Percentiles rank a stretch among this genome's conserved stretches.
These are phyloP conservation scores for Rhogogaster chlorosoma DNA, from an alignment of 2,888 invertebrate genomes.

Conservation along the genomic window DNA sequence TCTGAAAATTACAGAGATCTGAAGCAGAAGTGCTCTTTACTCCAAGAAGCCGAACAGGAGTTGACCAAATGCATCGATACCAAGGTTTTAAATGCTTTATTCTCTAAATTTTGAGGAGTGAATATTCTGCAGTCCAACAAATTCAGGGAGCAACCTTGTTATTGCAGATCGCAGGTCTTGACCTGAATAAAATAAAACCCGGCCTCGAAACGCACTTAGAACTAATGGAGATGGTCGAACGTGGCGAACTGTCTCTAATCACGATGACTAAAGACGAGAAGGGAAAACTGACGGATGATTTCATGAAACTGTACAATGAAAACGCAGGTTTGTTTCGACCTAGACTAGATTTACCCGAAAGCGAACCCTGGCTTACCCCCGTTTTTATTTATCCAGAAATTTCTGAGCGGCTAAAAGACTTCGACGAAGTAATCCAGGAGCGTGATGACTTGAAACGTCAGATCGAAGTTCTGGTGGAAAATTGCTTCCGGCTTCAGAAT, in stretches of 20 bases:
- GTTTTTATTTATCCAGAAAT: constrained; percentile 12
- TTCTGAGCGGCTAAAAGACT: constrained; percentile 36
- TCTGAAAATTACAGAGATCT: constrained; percentile 16
- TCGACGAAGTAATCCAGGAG: constrained; percentile 30
- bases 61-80: constrained; percentile 18
- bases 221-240: constrained; percentile 47
- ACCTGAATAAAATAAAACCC: constrained; percentile 33
- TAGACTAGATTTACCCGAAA: background rate
- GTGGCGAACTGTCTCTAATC: constrained; percentile 44
- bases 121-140: too few species aligned
- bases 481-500: constrained; percentile 34
- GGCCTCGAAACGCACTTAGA: constrained; percentile 41
- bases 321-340: constrained; percentile 3
- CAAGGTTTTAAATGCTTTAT: constrained; percentile 16
- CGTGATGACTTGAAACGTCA: constrained; percentile 42
- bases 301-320: constrained; percentile 32
- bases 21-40: constrained; percentile 27
- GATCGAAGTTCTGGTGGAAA: constrained; percentile 38
- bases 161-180: constrained; percentile 44
- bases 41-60: constrained; percentile 16
- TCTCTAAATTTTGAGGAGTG: too few species aligned
- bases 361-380: background rate
- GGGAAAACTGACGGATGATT: constrained; percentile 41
- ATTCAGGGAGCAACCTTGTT: background rate
- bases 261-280: constrained; percentile 43